Conservation (phyloP, 1,140 invertebrate species). For the Belonocnema kinseyi region DNA sequence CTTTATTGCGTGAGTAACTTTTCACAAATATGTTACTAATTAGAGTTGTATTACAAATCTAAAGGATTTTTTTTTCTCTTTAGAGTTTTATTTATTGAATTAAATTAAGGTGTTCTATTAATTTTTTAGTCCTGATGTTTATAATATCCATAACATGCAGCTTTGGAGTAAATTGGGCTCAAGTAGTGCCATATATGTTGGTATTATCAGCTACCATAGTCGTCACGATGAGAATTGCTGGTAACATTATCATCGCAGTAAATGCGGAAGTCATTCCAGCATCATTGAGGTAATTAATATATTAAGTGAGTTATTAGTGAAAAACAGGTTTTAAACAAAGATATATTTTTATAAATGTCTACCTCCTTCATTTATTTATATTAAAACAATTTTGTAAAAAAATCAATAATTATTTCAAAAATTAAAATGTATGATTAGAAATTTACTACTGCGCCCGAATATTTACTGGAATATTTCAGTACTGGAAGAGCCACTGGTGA, state of each 20-base stretch:
- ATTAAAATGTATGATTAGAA: too few species aligned
- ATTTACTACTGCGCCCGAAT: too few species aligned
- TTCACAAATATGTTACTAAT: constrained; percentile 11
- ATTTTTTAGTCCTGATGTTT: constrained; percentile 59
- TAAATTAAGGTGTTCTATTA: background rate
- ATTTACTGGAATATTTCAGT: too few species aligned
- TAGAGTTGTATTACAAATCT: background rate
- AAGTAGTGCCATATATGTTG: constrained; percentile 67
- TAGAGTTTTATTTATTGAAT: too few species aligned
- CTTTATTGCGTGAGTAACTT: constrained; percentile 61
- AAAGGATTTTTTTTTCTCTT: too few species aligned
- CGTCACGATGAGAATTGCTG: constrained; percentile 63
- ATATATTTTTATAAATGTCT: background rate
- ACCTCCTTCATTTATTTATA: too few species aligned
- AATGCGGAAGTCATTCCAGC: constrained; percentile 65
- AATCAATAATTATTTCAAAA: too few species aligned
- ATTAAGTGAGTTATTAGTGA: background rate
- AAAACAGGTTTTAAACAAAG: background rate
- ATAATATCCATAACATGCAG: constrained; percentile 62
- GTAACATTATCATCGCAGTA: constrained; percentile 59
- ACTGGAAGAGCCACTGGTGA: too few species aligned
- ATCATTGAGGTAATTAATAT: constrained; percentile 65
- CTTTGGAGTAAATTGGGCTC: constrained; percentile 69
- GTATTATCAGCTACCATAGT: constrained; percentile 61
- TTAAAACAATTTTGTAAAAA: too few species aligned